These are phyloP conservation scores for Muntiacus muntjak DNA, from an alignment of 2,113 vertebrate species.

Conservation along the genomic window DNA sequence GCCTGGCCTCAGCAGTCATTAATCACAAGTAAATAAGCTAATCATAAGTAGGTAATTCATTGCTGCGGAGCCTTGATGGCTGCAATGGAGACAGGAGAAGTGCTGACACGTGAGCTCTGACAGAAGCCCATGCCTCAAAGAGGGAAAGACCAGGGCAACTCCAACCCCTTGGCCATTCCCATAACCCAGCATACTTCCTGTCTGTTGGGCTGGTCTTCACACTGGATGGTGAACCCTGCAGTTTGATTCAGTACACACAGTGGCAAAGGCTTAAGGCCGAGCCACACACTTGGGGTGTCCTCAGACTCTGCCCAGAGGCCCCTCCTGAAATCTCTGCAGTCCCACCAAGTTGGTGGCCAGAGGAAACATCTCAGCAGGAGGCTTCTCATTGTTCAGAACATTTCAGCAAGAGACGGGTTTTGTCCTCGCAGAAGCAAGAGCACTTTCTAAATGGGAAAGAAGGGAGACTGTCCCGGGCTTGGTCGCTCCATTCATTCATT, in stretches of 20 bases:
- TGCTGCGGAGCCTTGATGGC: not conserved
- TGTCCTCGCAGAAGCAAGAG: not conserved
- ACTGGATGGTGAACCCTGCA: not conserved
- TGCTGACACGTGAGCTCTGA: not conserved
- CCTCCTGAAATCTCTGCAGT: not conserved
- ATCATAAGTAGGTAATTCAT: not conserved
- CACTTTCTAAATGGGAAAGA: not conserved
- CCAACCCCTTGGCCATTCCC: rapidly evolving
- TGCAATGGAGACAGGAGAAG: not conserved
- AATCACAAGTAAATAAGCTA: not conserved
- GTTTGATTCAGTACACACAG: not conserved
- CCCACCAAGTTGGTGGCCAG: not conserved
- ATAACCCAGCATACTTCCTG: not conserved
- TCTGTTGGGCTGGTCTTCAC: not conserved
- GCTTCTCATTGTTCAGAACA: not conserved
- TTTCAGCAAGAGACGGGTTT: not conserved
- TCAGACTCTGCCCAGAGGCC: not conserved
- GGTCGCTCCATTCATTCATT: not conserved
- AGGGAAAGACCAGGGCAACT: not conserved
- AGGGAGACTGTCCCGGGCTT: not conserved
- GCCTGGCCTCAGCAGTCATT: not conserved
- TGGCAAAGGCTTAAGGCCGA: not conserved
- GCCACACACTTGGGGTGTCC: not conserved
- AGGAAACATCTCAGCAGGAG: not conserved
- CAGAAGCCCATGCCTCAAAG: not conserved